These are phyloP conservation scores for Mobula birostris DNA, from an alignment of 2,113 vertebrate species.

Conservation along the genomic window DNA sequence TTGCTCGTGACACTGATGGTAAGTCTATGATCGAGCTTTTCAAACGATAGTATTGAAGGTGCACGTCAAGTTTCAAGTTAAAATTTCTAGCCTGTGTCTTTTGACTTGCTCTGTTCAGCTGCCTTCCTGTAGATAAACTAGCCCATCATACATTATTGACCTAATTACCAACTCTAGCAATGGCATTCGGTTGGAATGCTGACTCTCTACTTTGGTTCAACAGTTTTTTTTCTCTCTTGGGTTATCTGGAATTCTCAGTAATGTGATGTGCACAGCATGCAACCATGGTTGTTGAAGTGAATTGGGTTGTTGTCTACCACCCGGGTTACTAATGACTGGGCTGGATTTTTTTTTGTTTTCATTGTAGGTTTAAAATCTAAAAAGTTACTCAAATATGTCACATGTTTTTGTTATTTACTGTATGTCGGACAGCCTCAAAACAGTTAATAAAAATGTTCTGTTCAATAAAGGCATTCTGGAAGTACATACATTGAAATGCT, in stretches of 20 bases:
- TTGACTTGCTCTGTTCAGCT: conserved; percentile 56
- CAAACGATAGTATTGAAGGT: no score
- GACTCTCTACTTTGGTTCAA: conserved; percentile 71
- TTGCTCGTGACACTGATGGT: no score
- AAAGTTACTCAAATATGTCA: neutral
- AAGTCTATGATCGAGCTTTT: no score
- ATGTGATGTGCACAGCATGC: conserved; percentile 84
- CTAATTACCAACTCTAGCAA: conserved; percentile 70
- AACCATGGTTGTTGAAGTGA: conserved; percentile 69
- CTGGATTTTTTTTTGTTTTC: conserved; percentile 46
- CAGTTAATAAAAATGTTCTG: neutral
- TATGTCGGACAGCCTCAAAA: neutral
- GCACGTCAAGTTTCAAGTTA: no score
- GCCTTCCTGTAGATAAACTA: conserved; percentile 62
- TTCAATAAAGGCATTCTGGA: neutral
- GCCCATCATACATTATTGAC: conserved; percentile 61
- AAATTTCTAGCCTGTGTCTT: neutral
- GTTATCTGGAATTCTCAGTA: conserved; percentile 76
- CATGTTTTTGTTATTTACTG: neutral
- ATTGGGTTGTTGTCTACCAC: conserved; percentile 66
- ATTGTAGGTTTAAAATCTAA: neutral
- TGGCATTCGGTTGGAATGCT: conserved; percentile 81
- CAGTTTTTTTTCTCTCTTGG: conserved; percentile 52
- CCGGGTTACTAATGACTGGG: conserved; percentile 62
- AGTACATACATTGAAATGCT: neutral